phyloP scores from a whole-genome alignment of 2,113 vertebrate species.

The Lucifuga dentata region DNA sequence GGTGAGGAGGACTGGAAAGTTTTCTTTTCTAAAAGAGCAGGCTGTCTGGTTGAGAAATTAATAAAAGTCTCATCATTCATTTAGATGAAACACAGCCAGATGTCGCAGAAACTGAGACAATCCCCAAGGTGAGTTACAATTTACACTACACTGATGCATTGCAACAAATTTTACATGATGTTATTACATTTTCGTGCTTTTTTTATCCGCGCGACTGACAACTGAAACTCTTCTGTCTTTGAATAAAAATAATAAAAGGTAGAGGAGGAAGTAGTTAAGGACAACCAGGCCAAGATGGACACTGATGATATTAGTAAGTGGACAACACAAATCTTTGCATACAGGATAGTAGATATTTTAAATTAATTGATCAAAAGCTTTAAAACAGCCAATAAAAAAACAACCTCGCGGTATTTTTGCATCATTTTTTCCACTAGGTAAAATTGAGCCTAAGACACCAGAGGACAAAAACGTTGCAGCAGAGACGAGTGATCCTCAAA shows the following conservation, averaged over 20 bases:
- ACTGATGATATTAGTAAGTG: slow-evolving; percentile 36
- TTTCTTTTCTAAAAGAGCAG: neutral
- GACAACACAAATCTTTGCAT: too few relatives aligned
- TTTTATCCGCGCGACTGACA: too few relatives aligned
- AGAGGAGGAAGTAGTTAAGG: slow-evolving; percentile 19
- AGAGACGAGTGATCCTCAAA: slow-evolving; percentile 25
- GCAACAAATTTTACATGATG: neutral
- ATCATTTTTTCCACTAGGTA: slow-evolving; percentile 36
- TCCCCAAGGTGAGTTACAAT: slow-evolving; percentile 32
- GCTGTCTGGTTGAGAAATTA: neutral
- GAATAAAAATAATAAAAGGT: slow-evolving; percentile 37
- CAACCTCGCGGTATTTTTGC: too few relatives aligned
- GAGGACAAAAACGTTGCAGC: slow-evolving; percentile 22
- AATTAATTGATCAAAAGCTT: too few relatives aligned
- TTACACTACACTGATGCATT: neutral
- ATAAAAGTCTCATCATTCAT: neutral
- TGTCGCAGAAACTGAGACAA: neutral
- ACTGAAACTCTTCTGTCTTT: too few relatives aligned
- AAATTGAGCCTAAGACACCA: slow-evolving; percentile 33
- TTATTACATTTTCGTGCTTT: neutral
- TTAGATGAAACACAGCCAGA: slow-evolving; percentile 54
- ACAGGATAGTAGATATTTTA: neutral
- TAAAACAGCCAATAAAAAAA: too few relatives aligned
- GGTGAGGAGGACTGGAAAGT: slow-evolving; percentile 38
- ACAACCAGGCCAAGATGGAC: slow-evolving; percentile 29